Conservation (phyloP, 2,113 vertebrate genomes). For the Carettochelys insculpta region DNA sequence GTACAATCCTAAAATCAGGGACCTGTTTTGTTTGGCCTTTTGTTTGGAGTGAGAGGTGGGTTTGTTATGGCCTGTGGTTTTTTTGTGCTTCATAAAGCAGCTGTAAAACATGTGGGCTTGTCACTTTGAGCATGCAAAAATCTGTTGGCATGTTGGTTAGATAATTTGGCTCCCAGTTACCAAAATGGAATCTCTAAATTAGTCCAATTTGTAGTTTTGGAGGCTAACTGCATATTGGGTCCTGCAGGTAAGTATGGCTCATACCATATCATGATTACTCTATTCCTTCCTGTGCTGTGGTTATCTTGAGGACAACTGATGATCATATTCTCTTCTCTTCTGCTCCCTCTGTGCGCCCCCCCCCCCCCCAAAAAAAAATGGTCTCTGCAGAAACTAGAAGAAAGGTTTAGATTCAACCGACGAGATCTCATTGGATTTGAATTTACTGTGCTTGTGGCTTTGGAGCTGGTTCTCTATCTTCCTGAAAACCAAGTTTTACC, state of each 20-base stretch:
- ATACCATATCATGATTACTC: not conserved
- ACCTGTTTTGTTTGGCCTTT: not conserved
- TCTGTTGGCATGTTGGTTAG: not conserved
- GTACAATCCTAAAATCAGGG: not conserved
- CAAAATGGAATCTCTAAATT: conserved; percentile 26
- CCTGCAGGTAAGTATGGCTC: not conserved
- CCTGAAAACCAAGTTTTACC: conserved; percentile 95
- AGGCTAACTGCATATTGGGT: not conserved
- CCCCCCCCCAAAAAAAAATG: not conserved
- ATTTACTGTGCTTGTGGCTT: conserved; percentile 95
- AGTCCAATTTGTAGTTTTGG: not conserved
- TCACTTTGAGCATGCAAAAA: not conserved
- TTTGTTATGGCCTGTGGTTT: not conserved
- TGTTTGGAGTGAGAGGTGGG: not conserved
- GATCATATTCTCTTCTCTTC: not conserved
- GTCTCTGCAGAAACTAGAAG: conserved; percentile 89
- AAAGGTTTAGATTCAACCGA: conserved; percentile 92
- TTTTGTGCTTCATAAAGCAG: not conserved
- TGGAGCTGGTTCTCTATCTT: conserved; percentile 97
- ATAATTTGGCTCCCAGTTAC: not conserved
- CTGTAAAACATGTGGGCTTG: not conserved
- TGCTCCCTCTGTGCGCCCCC: not conserved
- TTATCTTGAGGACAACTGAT: conserved; percentile 3
- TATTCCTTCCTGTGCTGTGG: not conserved
- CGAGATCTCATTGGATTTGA: conserved; percentile 93